A percentile compares a stretch with the other conserved stretches of the same genome.
These are phyloP conservation scores for Psettodes erumei DNA, from an alignment of 2,113 vertebrate genomes.

Conservation along the genomic window DNA sequence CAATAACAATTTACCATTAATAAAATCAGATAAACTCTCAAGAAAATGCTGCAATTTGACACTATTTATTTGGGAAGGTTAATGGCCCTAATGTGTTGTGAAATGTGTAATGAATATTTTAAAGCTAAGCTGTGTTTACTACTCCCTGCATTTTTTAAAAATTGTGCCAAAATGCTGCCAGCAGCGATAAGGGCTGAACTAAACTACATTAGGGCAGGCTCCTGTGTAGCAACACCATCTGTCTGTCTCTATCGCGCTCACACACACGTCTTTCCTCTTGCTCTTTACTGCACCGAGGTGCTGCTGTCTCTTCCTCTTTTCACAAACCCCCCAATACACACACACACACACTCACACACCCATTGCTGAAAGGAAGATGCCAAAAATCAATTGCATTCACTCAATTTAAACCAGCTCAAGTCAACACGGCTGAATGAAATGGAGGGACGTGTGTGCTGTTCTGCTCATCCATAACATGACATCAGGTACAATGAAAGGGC, in stretches of 20 bases:
- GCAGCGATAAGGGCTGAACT: constrained; percentile 61
- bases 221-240: constrained; percentile 65
- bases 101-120: constrained; percentile 48
- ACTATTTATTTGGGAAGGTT: constrained; percentile 22
- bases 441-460: constrained; percentile 11
- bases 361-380: constrained; percentile 44
- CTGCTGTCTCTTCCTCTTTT: constrained; percentile 41
- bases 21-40: constrained; percentile 1
- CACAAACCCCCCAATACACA: constrained; percentile 39
- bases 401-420: constrained; percentile 63
- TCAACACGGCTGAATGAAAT: constrained; percentile 41
- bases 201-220: constrained; percentile 59
- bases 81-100: constrained; percentile 28
- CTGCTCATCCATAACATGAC: constrained; percentile 43
- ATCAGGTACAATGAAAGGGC: constrained; percentile 53
- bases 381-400: constrained; percentile 70
- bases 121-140: constrained; percentile 46
- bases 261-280: constrained; percentile 59
- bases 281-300: constrained; percentile 41
- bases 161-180: constrained; percentile 55
- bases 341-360: no score
- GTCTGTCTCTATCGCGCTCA: constrained; percentile 66
- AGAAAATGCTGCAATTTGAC: constrained; percentile 10
- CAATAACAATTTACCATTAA: background rate
- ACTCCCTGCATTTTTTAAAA: constrained; percentile 55